These are phyloP conservation scores for Cyanoramphus novaezelandiae DNA, from an alignment of 2,113 vertebrate species.

Conservation along the genomic window DNA sequence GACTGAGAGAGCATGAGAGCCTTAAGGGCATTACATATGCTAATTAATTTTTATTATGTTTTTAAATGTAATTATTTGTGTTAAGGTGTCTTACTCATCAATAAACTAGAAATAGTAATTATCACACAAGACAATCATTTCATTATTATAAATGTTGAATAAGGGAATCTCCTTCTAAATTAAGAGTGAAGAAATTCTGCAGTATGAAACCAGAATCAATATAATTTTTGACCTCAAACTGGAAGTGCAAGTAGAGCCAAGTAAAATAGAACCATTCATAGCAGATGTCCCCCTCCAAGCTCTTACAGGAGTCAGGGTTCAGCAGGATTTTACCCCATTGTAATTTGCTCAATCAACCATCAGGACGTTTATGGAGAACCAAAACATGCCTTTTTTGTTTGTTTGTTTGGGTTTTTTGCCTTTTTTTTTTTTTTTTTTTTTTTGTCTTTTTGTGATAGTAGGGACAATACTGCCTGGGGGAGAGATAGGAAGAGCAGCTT, in stretches of 20 bases:
- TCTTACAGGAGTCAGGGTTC: not conserved
- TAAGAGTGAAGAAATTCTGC: not conserved
- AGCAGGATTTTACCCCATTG: not conserved
- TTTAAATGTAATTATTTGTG: not conserved
- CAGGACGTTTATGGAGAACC: not conserved
- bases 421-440: no score
- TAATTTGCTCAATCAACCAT: not conserved
- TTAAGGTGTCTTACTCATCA: not conserved
- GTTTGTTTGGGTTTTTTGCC: no score
- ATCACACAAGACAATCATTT: not conserved
- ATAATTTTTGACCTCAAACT: not conserved
- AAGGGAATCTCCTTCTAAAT: not conserved
- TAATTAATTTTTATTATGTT: not conserved
- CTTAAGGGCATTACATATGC: not conserved
- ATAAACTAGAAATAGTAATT: not conserved
- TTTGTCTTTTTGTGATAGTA: not conserved
- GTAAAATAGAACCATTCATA: not conserved
- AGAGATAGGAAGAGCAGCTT: not conserved
- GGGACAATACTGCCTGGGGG: not conserved
- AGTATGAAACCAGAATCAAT: not conserved
- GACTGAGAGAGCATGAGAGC: not conserved
- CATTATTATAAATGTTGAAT: not conserved
- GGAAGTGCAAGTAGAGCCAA: not conserved
- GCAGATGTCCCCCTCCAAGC: not conserved
- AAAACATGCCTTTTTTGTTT: not conserved